These are phyloP conservation scores for Siniperca scherzeri DNA, from an alignment of 2,797 vertebrate species.

Conservation along the genomic window DNA sequence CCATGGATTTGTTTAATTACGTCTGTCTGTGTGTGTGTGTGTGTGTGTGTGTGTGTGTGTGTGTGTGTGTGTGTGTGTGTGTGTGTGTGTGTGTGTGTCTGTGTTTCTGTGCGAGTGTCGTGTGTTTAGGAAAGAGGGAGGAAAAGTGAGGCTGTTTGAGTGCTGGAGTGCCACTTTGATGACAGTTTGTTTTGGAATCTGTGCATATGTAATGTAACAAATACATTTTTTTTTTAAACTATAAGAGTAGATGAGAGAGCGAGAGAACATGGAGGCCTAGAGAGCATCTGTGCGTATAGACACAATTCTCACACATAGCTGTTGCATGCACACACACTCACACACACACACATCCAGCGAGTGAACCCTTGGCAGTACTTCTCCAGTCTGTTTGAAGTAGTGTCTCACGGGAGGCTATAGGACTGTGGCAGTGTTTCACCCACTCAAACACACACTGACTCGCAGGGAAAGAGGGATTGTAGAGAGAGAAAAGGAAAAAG, in stretches of 20 bases:
- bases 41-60: conserved; percentile 32
- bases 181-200: conserved; percentile 51
- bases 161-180: conserved; percentile 45
- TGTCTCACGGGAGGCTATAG: conserved; percentile 82
- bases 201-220: conserved; percentile 35
- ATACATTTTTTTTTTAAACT: not conserved
- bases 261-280: conserved; percentile 17
- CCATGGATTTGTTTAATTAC: conserved; percentile 77
- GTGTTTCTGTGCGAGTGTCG: conserved; percentile 20
- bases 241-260: conserved; percentile 25
- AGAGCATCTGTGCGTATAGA: conserved; percentile 51
- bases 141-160: conserved; percentile 28
- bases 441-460: conserved; percentile 71
- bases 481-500: conserved; percentile 49
- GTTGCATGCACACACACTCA: conserved; percentile 31
- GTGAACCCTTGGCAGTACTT: conserved; percentile 86
- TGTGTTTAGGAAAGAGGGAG: conserved; percentile 40
- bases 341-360: conserved; percentile 49
- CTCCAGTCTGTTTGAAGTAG: conserved; percentile 91
- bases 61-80: conserved; percentile 46
- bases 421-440: conserved; percentile 77
- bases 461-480: conserved; percentile 59
- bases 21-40: conserved; percentile 46
- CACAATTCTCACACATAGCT: conserved; percentile 30
- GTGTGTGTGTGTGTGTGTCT: conserved; percentile 11